Base-by-base conservation (phyloP, 2,888 invertebrate genomes). In the Drosophila formosana region DNA sequence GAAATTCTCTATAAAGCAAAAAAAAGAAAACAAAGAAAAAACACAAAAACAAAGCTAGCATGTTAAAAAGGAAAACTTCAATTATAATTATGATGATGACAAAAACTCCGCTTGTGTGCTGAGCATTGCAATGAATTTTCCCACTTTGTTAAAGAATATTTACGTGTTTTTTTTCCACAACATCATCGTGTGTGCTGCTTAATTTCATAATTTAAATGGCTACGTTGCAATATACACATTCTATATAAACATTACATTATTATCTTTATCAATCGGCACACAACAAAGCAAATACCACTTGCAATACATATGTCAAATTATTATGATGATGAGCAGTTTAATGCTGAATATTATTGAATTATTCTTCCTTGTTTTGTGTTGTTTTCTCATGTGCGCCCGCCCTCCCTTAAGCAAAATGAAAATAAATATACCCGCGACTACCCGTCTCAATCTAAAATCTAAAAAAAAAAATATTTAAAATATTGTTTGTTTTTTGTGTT, bases 401-500 rank as follows among this genome's bases (percentile, higher is more conserved):
- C 13, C 46, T 49, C 52, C 23, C 46, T 63, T 13, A 47, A 39
- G 30, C 34, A 45, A 50, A 11, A 41, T 25, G 53, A 52, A 49
- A 32, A 23, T 18, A 41, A 55, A 58, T 50, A 58, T 18, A 11
- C n/a, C n/a, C 37, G 5, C n/a, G 37, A 37, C 34, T 23, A 55
- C 68, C 63, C 65, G 74, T 82, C 74, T 66, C 66, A 74, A 68
- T 71, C 45, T 49, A 70, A 62, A 55, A 37, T 37, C 37, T 37
- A 66, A 55, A 52, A 55, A 55, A 52, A 55, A 61, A 69, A 70
- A 87, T 88, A 68, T 88, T 82, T 72, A 63, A 82, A 78, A 82
- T 82, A 80, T 85, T 88, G 70, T 88, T 88, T 83, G 80, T 88
- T 88, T 88, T 78, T 85, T 83, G 86, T 88, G 82, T 85, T 88